Evolutionary conservation across 2,888 invertebrate genomes (phyloP).

Genomic region (Strigamia crassipes): DNA sequence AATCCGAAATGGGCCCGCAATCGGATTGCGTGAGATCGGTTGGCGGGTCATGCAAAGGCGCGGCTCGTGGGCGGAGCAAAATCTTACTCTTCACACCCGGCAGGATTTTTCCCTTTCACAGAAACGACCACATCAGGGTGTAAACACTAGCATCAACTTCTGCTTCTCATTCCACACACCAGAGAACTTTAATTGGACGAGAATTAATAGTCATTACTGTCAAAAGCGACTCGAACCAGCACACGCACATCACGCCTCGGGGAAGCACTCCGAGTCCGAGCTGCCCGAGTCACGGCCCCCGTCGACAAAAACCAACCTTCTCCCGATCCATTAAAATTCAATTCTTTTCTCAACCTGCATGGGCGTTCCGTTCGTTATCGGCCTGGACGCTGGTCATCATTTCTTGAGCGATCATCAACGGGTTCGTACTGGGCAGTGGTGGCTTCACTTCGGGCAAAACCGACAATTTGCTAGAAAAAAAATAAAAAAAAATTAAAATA

Average conservation of each 20-base stretch:
- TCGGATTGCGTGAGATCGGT: slow-evolving; percentile 3
- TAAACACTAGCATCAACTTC: slow-evolving; percentile 32
- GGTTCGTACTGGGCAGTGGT: slow-evolving; percentile 58
- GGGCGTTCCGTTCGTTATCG: slow-evolving; percentile 33
- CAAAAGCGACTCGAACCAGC: slow-evolving; percentile 6
- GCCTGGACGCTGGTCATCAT: slow-evolving; percentile 39
- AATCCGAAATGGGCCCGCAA: background rate
- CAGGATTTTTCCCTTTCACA: slow-evolving; percentile 37
- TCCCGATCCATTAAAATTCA: too few species aligned
- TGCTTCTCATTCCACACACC: slow-evolving; percentile 37
- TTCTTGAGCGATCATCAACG: slow-evolving; percentile 57
- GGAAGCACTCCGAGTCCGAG: background rate
- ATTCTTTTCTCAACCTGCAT: too few species aligned
- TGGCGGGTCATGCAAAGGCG: slow-evolving; percentile 23
- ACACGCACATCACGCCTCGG: slow-evolving; percentile 26
- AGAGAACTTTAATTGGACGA: slow-evolving; percentile 37
- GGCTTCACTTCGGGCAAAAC: slow-evolving; percentile 56
- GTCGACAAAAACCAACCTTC: background rate
- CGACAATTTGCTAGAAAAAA: slow-evolving; percentile 53
- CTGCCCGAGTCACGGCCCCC: slow-evolving; percentile 17
- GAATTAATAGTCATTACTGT: slow-evolving; percentile 45
- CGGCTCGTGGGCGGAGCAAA: slow-evolving; percentile 13
- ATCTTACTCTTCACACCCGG: slow-evolving; percentile 34
- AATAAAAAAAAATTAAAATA: too few species aligned
- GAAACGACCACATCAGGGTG: slow-evolving; percentile 29